phyloP scores from a whole-genome alignment of 2,113 vertebrate species.

The Hydrolagus affinis region DNA sequence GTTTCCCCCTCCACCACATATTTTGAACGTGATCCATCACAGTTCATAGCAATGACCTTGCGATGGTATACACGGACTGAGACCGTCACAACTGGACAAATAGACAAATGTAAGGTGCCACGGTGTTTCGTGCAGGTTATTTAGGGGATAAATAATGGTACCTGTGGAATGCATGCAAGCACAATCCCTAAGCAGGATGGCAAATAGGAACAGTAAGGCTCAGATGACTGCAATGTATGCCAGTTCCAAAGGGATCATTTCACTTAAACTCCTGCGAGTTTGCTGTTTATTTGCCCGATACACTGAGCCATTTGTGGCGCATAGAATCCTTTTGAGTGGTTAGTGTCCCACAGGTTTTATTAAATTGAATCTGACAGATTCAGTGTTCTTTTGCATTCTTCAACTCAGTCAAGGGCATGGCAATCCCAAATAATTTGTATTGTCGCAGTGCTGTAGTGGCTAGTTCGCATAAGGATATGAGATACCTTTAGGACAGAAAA shows the following conservation, averaged over 20 bases:
- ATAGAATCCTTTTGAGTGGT: slow-evolving; percentile 4
- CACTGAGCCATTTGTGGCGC: slow-evolving; percentile 3
- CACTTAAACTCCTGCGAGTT: slow-evolving; percentile 8
- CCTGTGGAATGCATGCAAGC: slow-evolving; percentile 18
- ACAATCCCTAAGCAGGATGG: background rate
- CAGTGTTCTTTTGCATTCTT: slow-evolving; percentile 17
- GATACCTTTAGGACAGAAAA: too few relatives aligned
- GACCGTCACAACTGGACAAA: slow-evolving; percentile 24
- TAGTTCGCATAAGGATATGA: background rate
- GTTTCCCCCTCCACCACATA: background rate
- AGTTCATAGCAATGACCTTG: slow-evolving; percentile 28
- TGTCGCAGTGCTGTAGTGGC: slow-evolving; percentile 13
- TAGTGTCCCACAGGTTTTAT: slow-evolving; percentile 14
- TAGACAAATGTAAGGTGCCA: slow-evolving; percentile 28
- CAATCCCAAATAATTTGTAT: slow-evolving; percentile 25
- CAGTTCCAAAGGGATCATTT: background rate
- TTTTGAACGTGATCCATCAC: slow-evolving; percentile 15
- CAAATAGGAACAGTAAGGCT: background rate
- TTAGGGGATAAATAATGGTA: slow-evolving; percentile 28
- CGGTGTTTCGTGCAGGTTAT: slow-evolving; percentile 20
- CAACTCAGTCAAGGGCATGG: slow-evolving; percentile 19
- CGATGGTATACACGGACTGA: background rate
- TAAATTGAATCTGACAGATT: slow-evolving; percentile 21
- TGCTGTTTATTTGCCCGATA: slow-evolving; percentile 2
- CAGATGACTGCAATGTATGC: background rate